A percentile compares a stretch with the other conserved stretches of the same genome.
Evolutionary conservation across 2,888 invertebrate genomes (phyloP).

Genomic region (Heteromyza rotundicornis): DNA sequence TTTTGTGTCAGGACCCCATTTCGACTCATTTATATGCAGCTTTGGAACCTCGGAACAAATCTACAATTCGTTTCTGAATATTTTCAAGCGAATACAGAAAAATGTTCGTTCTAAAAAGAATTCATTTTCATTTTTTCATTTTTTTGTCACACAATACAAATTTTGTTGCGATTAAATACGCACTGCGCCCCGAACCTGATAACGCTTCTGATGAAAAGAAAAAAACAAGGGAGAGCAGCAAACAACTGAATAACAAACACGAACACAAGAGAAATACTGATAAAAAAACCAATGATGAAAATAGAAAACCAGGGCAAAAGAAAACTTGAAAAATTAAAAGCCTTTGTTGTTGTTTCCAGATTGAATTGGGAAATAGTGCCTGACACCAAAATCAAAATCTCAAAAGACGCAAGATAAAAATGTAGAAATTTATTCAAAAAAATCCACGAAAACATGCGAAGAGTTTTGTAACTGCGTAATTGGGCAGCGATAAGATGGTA

Average conservation of each 20-base stretch:
- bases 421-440: neutral
- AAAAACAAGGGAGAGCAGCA: neutral
- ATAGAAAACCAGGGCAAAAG: neutral
- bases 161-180: no score
- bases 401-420: neutral
- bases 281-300: slow-evolving; percentile 38
- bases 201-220: neutral
- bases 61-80: no score
- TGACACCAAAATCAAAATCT: neutral
- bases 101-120: no score
- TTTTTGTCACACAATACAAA: no score
- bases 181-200: no score
- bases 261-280: slow-evolving; percentile 14
- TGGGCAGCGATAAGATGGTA: neutral
- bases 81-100: no score
- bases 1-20: no score
- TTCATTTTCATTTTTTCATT: no score
- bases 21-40: no score
- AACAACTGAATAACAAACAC: neutral
- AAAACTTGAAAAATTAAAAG: neutral
- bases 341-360: neutral
- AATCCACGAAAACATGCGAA: slow-evolving; percentile 26
- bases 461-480: slow-evolving; percentile 40
- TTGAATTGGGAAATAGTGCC: neutral
- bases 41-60: no score